Base-by-base conservation (phyloP, 2,888 invertebrate genomes). In the Litoditis marina region DNA sequence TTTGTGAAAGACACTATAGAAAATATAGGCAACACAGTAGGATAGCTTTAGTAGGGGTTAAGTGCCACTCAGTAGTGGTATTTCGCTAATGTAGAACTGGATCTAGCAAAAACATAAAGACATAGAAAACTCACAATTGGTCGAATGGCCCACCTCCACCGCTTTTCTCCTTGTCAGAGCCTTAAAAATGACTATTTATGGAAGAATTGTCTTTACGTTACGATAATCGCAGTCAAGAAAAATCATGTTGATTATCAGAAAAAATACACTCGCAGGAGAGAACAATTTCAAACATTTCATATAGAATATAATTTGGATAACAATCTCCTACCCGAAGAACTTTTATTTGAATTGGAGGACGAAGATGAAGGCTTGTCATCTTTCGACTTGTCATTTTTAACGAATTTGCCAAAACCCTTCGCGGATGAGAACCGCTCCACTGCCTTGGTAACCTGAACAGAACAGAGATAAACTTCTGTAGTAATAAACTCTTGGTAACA, bases 401-500 rank as follows among this genome's bases (percentile, higher is more conserved):
- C 69, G 46, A 73, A 71, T 53, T 73, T 69, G 30, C 60, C 66
- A 51, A 73, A 63, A 39, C 65, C 70, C 22, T 69, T 60, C 13
- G 68, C 68, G 5, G 63, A 60, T 27, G 62, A 31, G 32, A 73
- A 68, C 28, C 46, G 51, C 25, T 56, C 65, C 39, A 70, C 50
- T 16, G 69, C 62, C 32, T 60, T 52, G 53, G 70, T 63, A 19
- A 73, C 62, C 60, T 64, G 25, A 28, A 55, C 3, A 13, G 3
- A 13, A 4, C 19, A 2, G 16, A 13, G 4, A 34, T 27, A 27
- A 36, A 27, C 27, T 4, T 22, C 16, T 8, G 4, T 22, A 19
- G 7, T 36, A 30, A 58, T 4, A n/a, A n/a, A n/a, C n/a, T n/a
- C n/a, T n/a, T n/a, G n/a, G n/a, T n/a, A n/a, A n/a, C n/a, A n/a